phyloP scores from a whole-genome alignment of 1,140 invertebrate species.

The Zaprionus vittiger region DNA sequence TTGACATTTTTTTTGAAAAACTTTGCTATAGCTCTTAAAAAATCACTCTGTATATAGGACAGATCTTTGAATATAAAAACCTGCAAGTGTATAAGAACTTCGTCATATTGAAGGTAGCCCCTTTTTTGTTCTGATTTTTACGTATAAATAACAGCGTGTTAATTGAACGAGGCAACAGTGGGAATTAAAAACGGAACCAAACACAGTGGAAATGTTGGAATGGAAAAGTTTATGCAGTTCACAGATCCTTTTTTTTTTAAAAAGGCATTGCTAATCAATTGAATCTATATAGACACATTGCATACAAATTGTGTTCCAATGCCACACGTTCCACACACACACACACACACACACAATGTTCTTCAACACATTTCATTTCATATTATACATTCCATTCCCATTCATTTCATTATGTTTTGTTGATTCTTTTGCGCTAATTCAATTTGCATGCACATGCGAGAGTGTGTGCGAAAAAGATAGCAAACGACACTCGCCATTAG shows the following conservation, averaged over 20 bases:
- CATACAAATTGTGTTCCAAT: not conserved
- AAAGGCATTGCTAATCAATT: conserved; percentile 19
- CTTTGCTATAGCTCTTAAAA: too few species aligned
- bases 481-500: conserved; percentile 41
- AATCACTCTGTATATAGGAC: too few species aligned
- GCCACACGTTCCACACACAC: not conserved
- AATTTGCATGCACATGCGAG: conserved; percentile 54
- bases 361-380: not conserved
- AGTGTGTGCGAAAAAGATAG: not conserved
- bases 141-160: conserved; percentile 60
- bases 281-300: not conserved
- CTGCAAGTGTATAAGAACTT: too few species aligned
- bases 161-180: conserved; percentile 38
- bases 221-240: conserved; percentile 51
- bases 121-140: too few species aligned
- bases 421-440: conserved; percentile 53
- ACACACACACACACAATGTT: not conserved
- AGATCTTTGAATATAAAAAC: too few species aligned
- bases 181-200: conserved; percentile 26
- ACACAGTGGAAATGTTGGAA: conserved; percentile 5
- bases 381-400: not conserved
- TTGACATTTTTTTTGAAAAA: too few species aligned
- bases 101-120: too few species aligned
- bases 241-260: not conserved
- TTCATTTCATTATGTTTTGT: not conserved